Base-by-base conservation (phyloP, 2,888 invertebrate genomes). In the Tetranychus truncatus region DNA sequence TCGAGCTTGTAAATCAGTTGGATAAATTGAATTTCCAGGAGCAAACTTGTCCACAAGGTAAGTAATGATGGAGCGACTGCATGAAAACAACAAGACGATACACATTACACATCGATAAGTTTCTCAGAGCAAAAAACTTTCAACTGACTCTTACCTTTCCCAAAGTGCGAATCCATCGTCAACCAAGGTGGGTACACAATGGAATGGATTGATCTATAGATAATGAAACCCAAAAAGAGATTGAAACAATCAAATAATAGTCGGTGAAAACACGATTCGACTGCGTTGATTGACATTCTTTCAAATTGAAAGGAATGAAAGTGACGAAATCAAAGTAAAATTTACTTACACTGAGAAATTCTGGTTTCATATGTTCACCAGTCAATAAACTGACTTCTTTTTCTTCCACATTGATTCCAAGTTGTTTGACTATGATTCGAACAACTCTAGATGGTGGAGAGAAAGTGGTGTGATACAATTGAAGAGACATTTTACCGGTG, bases 301-400 rank as follows among this genome's bases (percentile, higher is more conserved):
- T 4, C 34, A 34, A 34, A 34, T 3, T 24, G 4, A 34, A 5
- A 34, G 1, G 34, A 34, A 34, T 34, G 4, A 34, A 4, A 34
- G 34, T 34, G 3, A 34, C 3, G 5, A 3, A 34, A 3, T 34
- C 34, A 34, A 34, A 34, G 34, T 55, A 55, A 46, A 46, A 1
- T 55, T 9, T 55, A 55, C 44, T 45, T 72, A 72, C 44, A 8
- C 9, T 21, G n/a, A 72, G 1, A 45, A 34, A 72, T 72, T 72
- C 72, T 21, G 72, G 44, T 11, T n/a, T 72, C 20, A 45, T 2
- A 18, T 72, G 72, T 72, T 72, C 72, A 0, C 88, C 88, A 45
- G 84, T 84, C 77, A 86, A 81, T 0, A 88, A 81, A 80, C 89
- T 86, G 6, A 88, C 82, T 20, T 84, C 81, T 81, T 89, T 89